phyloP scores from a whole-genome alignment of 2,797 vertebrate species.

The Micromesistius poutassou region DNA sequence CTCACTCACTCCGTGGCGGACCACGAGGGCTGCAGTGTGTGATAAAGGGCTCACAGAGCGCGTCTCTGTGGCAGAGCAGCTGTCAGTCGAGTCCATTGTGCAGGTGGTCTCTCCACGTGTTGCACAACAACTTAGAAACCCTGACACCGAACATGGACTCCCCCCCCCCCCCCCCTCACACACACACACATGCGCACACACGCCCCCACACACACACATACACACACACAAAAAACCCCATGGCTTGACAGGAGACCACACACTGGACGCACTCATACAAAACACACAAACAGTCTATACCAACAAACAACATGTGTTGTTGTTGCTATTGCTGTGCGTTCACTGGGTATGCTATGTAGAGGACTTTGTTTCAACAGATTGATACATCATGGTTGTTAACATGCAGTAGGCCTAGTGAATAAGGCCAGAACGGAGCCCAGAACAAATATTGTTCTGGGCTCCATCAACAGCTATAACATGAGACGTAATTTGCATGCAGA shows the following conservation, averaged over 20 bases:
- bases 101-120: slow-evolving; percentile 33
- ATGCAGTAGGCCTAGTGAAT: too few species aligned
- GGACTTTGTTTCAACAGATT: too few species aligned
- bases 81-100: slow-evolving; percentile 28
- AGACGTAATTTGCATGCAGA: neutral
- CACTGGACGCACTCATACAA: neutral
- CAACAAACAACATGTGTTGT: neutral
- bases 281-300: neutral
- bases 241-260: neutral
- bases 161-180: neutral
- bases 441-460: too few species aligned
- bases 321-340: neutral
- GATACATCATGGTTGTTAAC: too few species aligned
- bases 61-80: slow-evolving; percentile 23
- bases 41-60: slow-evolving; percentile 9
- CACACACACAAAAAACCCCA: neutral
- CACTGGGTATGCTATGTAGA: too few species aligned
- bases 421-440: too few species aligned
- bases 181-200: slow-evolving; percentile 4
- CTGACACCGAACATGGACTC: neutral
- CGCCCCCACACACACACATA: slow-evolving; percentile 1
- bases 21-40: slow-evolving; percentile 12
- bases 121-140: neutral
- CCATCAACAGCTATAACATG: too few species aligned
- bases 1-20: neutral